Evolutionary conservation across 2,113 vertebrate genomes (phyloP).

Genomic region (Equus quagga): DNA sequence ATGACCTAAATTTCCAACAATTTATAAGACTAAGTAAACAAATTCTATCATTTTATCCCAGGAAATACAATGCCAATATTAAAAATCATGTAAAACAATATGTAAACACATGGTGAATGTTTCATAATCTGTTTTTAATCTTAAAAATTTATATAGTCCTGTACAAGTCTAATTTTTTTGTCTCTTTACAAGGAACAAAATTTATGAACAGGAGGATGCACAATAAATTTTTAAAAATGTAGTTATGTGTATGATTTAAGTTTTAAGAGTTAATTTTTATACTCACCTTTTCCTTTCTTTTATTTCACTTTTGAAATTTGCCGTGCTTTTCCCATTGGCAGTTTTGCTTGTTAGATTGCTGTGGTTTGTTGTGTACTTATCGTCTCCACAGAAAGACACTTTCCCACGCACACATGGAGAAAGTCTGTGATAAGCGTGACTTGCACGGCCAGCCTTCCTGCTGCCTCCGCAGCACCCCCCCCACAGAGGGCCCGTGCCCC

Average conservation of each 20-base stretch:
- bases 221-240: not conserved
- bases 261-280: not conserved
- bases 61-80: not conserved
- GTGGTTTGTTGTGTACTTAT: too few species aligned
- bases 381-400: not conserved
- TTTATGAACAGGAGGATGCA: not conserved
- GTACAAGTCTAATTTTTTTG: not conserved
- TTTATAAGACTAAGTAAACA: not conserved
- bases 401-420: not conserved
- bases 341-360: not conserved
- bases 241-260: not conserved
- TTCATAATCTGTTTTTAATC: not conserved
- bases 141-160: not conserved
- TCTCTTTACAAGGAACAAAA: not conserved
- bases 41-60: not conserved
- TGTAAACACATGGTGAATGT: not conserved
- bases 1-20: not conserved
- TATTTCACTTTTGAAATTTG: slow-evolving; percentile 28
- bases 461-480: not conserved
- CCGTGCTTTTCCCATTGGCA: not conserved
- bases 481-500: not conserved
- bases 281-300: not conserved
- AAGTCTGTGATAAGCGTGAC: not conserved
- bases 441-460: not conserved
- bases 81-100: not conserved